phyloP scores from a whole-genome alignment of 2,797 vertebrate species.

The Propithecus deckenii region DNA sequence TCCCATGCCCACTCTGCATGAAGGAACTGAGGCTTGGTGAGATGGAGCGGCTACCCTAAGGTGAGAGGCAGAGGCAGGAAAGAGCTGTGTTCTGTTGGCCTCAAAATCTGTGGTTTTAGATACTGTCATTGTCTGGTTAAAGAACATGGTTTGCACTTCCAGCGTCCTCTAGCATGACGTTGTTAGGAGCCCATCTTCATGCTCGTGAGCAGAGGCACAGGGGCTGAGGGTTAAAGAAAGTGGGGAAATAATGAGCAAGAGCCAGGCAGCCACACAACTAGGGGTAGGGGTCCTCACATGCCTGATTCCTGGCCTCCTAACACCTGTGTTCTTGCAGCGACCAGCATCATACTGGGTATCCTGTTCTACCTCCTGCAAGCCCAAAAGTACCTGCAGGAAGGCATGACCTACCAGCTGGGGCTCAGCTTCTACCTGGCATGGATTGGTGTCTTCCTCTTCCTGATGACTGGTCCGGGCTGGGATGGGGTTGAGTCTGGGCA shows the following conservation, averaged over 20 bases:
- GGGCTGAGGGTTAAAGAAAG: too few relatives aligned
- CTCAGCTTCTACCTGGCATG: slow-evolving; percentile 71
- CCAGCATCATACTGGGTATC: slow-evolving; percentile 16
- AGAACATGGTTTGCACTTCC: not conserved
- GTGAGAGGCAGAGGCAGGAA: not conserved
- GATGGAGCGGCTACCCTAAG: not conserved
- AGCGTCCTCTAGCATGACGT: not conserved
- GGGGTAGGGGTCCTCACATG: not conserved
- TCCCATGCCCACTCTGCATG: not conserved
- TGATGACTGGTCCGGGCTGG: slow-evolving; percentile 53
- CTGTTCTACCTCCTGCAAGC: slow-evolving; percentile 75
- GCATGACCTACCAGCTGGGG: slow-evolving; percentile 69
- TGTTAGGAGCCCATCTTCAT: not conserved
- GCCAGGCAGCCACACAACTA: not conserved
- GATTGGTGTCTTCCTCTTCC: slow-evolving; percentile 48
- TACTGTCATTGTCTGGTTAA: not conserved
- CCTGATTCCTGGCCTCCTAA: not conserved
- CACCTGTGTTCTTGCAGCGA: not conserved
- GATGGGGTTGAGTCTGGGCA: not conserved
- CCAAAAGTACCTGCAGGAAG: slow-evolving; percentile 43
- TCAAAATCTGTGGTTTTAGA: not conserved
- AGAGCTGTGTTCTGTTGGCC: not conserved
- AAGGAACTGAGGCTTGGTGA: not conserved
- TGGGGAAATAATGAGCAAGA: not conserved
- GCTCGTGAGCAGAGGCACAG: not conserved